These are phyloP conservation scores for Artemia franciscana DNA, from an alignment of 1,140 invertebrate species.

Conservation along the genomic window DNA sequence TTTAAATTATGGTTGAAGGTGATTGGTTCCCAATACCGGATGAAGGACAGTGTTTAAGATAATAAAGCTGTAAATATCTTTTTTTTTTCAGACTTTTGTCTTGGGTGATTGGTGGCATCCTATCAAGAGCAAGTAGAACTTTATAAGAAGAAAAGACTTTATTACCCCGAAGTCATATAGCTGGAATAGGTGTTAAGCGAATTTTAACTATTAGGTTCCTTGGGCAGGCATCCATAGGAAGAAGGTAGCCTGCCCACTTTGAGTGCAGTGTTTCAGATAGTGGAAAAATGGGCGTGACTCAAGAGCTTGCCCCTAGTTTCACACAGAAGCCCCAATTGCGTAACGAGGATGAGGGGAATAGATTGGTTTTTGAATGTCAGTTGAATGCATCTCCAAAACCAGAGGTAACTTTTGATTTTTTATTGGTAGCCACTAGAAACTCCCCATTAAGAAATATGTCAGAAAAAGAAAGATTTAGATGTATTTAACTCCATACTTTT, in stretches of 20 bases:
- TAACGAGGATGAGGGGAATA: slow-evolving; percentile 85
- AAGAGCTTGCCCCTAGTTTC: slow-evolving; percentile 90
- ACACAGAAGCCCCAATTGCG: slow-evolving; percentile 84
- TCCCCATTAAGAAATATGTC: no score
- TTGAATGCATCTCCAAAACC: slow-evolving; percentile 65
- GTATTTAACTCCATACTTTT: no score
- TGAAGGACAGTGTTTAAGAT: no score
- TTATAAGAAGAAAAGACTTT: not conserved
- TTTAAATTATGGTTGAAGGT: no score
- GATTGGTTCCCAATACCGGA: no score
- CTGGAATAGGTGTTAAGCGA: not conserved
- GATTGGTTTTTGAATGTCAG: slow-evolving; percentile 83
- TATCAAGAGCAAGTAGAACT: not conserved
- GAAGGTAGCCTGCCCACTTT: not conserved
- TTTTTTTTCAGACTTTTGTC: no score
- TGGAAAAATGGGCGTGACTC: slow-evolving; percentile 45
- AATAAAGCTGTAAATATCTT: no score
- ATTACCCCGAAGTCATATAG: not conserved
- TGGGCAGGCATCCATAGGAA: not conserved
- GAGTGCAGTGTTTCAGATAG: not conserved
- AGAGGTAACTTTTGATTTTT: slow-evolving; percentile 13
- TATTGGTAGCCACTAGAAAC: no score
- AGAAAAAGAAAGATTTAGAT: no score
- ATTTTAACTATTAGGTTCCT: not conserved
- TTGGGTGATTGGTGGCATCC: not conserved